Evolutionary conservation across 92 coral and sea anemone species (phyloP).

Genomic region (Isaurus tuberculatus): DNA sequence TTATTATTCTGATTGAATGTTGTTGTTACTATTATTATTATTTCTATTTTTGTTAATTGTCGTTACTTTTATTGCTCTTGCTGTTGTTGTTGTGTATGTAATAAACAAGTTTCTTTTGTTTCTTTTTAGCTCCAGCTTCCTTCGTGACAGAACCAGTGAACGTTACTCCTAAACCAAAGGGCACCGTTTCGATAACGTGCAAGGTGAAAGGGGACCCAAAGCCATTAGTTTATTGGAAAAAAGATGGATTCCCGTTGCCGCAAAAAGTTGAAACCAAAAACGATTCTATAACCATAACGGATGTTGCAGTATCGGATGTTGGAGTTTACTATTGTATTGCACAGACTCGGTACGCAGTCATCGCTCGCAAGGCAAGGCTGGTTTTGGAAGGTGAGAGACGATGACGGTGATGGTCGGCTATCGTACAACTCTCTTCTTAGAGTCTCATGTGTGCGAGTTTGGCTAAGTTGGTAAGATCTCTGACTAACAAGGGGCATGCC

Average conservation of each 20-base stretch:
- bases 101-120: not conserved
- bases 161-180: slow-evolving; percentile 29
- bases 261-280: not conserved
- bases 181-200: not conserved
- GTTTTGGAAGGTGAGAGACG: slow-evolving; percentile 8
- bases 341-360: slow-evolving; percentile 14
- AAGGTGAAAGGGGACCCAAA: slow-evolving; percentile 14
- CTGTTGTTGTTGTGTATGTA: too few relatives aligned
- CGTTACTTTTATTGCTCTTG: too few relatives aligned
- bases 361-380: slow-evolving; percentile 2
- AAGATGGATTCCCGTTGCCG: slow-evolving; percentile 34
- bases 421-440: too few relatives aligned
- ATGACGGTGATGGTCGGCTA: not conserved
- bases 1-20: too few relatives aligned
- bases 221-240: slow-evolving; percentile 28
- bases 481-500: too few relatives aligned
- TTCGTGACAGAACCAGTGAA: slow-evolving; percentile 4
- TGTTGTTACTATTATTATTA: too few relatives aligned
- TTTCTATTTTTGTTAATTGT: too few relatives aligned
- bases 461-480: too few relatives aligned
- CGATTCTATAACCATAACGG: not conserved
- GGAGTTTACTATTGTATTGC: slow-evolving; percentile 37
- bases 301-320: slow-evolving; percentile 5
- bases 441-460: too few relatives aligned
- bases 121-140: slow-evolving; percentile 18